Evolutionary conservation across 2,113 vertebrate species (phyloP).

Genomic region (Microcebus griseorufus): DNA sequence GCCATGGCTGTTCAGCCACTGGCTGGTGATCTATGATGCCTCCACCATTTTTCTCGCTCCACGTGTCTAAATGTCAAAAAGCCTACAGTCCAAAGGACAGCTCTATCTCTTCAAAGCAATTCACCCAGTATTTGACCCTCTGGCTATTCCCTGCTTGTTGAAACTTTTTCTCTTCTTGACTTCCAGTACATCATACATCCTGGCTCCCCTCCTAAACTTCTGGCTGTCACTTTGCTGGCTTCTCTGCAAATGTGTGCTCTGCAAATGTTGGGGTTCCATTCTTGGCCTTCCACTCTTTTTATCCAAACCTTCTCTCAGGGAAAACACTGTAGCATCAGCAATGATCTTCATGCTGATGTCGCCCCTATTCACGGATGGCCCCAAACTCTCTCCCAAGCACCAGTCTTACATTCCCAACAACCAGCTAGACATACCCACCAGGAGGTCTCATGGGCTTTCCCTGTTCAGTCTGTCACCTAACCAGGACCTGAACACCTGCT

Average conservation of each 20-base stretch:
- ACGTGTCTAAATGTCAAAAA: neutral
- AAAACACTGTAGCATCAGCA: neutral
- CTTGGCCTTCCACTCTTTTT: neutral
- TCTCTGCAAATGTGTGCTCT: neutral
- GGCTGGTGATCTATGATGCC: neutral
- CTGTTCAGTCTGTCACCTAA: neutral
- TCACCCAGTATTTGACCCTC: neutral
- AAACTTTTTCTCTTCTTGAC: neutral
- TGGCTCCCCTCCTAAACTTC: neutral
- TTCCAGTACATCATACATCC: neutral
- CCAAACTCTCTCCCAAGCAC: neutral
- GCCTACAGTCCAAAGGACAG: neutral
- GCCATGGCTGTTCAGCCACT: neutral
- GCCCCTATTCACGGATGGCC: neutral
- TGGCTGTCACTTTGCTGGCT: neutral
- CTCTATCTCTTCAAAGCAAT: neutral
- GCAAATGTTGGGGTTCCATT: neutral
- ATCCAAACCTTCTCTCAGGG: neutral
- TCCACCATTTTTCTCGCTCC: neutral
- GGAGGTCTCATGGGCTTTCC: neutral
- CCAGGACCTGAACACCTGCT: neutral
- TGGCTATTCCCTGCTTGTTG: neutral
- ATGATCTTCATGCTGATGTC: neutral
- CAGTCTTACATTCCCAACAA: neutral
- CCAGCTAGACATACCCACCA: neutral